These are phyloP conservation scores for Pseudopipra pipra DNA, from an alignment of 2,113 vertebrate species.

Conservation along the genomic window DNA sequence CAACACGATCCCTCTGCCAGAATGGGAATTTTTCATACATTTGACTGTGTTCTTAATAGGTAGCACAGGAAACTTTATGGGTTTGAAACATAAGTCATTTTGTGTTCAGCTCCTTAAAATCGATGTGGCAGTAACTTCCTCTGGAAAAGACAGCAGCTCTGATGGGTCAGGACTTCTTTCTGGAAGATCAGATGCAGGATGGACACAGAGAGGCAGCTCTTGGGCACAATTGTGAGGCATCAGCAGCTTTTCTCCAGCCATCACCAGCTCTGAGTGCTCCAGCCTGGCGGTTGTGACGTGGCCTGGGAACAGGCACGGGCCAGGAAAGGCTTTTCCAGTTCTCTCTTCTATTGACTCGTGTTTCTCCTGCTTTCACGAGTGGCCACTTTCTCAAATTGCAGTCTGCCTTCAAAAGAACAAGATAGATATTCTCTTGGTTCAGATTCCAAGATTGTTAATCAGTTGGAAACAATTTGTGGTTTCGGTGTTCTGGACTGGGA, in stretches of 20 bases:
- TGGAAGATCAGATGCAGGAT: background rate
- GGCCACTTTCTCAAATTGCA: background rate
- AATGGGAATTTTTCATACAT: background rate
- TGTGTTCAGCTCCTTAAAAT: conserved; percentile 10
- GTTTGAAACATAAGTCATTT: background rate
- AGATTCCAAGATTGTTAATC: background rate
- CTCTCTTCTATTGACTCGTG: background rate
- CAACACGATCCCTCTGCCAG: background rate
- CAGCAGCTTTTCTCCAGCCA: conserved; percentile 53
- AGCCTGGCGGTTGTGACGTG: background rate
- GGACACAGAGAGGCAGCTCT: background rate
- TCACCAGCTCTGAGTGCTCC: background rate
- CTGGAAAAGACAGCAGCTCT: conserved; percentile 37
- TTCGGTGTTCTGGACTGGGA: background rate
- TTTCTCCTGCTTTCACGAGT: background rate
- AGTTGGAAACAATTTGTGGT: background rate
- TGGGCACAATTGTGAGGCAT: background rate
- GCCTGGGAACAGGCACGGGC: background rate
- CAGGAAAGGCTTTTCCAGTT: background rate
- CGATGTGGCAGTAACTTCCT: conserved; percentile 39
- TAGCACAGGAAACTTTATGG: background rate
- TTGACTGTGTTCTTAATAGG: background rate
- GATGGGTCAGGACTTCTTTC: conserved; percentile 24
- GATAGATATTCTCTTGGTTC: background rate
- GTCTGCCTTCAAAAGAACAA: background rate